These are phyloP conservation scores for Lutjanus erythropterus DNA, from an alignment of 2,113 vertebrate genomes.

Conservation along the genomic window DNA sequence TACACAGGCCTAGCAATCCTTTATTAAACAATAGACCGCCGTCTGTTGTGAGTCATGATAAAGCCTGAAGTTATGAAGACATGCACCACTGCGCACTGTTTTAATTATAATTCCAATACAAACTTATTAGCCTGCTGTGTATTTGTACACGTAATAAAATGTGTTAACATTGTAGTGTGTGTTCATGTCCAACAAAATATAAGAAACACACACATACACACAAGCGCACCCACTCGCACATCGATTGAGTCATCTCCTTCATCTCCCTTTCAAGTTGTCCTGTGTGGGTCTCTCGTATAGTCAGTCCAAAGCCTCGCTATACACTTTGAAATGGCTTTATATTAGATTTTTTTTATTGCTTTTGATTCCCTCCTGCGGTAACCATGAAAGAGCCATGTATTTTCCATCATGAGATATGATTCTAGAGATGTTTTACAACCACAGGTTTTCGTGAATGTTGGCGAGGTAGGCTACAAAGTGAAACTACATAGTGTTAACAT, in stretches of 20 bases:
- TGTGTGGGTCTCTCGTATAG: slow-evolving; percentile 66
- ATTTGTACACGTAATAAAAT: slow-evolving; percentile 58
- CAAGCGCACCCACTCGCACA: slow-evolving; percentile 15
- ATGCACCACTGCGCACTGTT: slow-evolving; percentile 56
- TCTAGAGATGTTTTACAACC: slow-evolving; percentile 57
- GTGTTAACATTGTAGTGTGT: slow-evolving; percentile 50
- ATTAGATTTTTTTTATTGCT: slow-evolving; percentile 55
- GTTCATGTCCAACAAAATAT: slow-evolving; percentile 51
- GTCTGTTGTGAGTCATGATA: slow-evolving; percentile 62
- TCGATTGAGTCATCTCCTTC: slow-evolving; percentile 75
- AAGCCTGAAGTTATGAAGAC: slow-evolving; percentile 70
- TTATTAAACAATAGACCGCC: slow-evolving; percentile 62
- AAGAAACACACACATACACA: slow-evolving; percentile 9
- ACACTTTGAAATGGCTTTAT: slow-evolving; percentile 70
- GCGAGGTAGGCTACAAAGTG: slow-evolving; percentile 44
- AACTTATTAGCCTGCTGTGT: slow-evolving; percentile 64
- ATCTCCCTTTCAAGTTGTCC: slow-evolving; percentile 70
- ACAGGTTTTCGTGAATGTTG: slow-evolving; percentile 22
- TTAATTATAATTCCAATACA: slow-evolving; percentile 71
- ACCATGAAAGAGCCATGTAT: slow-evolving; percentile 49
- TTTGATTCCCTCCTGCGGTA: slow-evolving; percentile 40
- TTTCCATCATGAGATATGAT: slow-evolving; percentile 51
- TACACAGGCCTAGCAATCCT: slow-evolving; percentile 42
- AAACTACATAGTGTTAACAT: slow-evolving; percentile 40
- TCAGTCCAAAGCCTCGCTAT: slow-evolving; percentile 55